Percentiles rank a stretch among this genome's conserved stretches.
phyloP scores from a whole-genome alignment of 2,888 invertebrate species.

The Carabus problematicus region DNA sequence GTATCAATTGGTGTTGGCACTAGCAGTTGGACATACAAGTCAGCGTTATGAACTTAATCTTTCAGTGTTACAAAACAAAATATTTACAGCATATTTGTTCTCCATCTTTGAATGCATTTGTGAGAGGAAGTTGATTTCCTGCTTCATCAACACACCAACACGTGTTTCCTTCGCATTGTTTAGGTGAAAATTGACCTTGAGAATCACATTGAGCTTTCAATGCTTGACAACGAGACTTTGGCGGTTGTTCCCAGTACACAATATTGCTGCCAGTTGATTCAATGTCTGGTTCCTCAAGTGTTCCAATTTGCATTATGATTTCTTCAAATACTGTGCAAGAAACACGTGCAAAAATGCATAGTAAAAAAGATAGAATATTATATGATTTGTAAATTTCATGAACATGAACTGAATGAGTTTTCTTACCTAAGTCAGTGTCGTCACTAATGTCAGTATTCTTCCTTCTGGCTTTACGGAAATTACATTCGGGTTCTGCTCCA shows the following conservation, averaged over 20 bases:
- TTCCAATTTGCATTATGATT: constrained; percentile 70
- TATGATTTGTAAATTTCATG: too few species aligned
- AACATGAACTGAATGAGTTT: not conserved
- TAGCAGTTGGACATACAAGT: constrained; percentile 54
- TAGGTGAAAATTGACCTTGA: constrained; percentile 75
- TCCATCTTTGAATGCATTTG: constrained; percentile 67
- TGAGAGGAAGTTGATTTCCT: constrained; percentile 71
- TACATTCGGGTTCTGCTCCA: constrained; percentile 78
- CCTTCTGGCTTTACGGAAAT: constrained; percentile 78
- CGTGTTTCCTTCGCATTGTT: constrained; percentile 73
- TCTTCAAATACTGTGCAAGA: constrained; percentile 68
- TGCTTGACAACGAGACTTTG: constrained; percentile 59
- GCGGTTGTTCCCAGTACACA: constrained; percentile 51
- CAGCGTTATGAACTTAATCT: not conserved
- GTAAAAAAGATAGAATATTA: too few species aligned
- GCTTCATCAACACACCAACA: constrained; percentile 92
- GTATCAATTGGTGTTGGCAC: constrained; percentile 76
- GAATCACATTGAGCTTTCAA: constrained; percentile 67
- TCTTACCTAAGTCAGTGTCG: constrained; percentile 65
- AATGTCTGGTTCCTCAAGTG: constrained; percentile 60
- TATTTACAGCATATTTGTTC: constrained; percentile 65
- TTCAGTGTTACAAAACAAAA: not conserved
- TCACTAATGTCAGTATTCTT: constrained; percentile 56
- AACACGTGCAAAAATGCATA: not conserved
- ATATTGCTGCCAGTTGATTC: constrained; percentile 45